phyloP scores from a whole-genome alignment of 2,113 vertebrate species.

The Ictalurus furcatus region DNA sequence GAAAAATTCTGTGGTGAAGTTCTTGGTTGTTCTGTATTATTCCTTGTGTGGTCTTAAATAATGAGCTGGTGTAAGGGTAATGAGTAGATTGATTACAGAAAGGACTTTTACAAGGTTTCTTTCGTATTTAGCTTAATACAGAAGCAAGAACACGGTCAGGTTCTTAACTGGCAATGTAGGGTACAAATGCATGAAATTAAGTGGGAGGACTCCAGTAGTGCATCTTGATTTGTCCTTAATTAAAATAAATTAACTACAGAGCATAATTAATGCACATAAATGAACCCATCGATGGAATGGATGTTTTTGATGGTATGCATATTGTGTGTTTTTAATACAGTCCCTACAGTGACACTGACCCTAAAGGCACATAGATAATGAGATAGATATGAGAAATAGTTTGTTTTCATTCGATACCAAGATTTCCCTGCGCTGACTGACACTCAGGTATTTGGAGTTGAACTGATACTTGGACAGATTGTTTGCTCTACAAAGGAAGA shows the following conservation, averaged over 20 bases:
- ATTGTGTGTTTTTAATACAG: background rate
- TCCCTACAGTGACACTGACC: background rate
- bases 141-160: background rate
- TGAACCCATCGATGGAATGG: background rate
- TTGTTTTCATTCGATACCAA: slow-evolving; percentile 33
- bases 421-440: slow-evolving; percentile 22
- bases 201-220: background rate
- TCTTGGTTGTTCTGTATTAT: slow-evolving; percentile 30
- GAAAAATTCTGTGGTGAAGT: background rate
- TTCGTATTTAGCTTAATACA: background rate
- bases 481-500: slow-evolving; percentile 38
- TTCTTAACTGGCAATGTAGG: background rate
- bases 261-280: background rate
- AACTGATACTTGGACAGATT: slow-evolving; percentile 41
- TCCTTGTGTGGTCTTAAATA: slow-evolving; percentile 33
- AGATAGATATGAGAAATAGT: slow-evolving; percentile 23
- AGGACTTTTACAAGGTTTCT: slow-evolving; percentile 20
- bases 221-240: background rate
- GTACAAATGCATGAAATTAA: background rate
- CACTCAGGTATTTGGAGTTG: slow-evolving; percentile 30
- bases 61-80: slow-evolving; percentile 1
- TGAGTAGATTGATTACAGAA: slow-evolving; percentile 35
- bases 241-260: background rate
- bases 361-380: background rate
- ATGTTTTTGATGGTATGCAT: background rate